phyloP scores from a whole-genome alignment of 2,113 vertebrate genomes.

The Rana temporaria region DNA sequence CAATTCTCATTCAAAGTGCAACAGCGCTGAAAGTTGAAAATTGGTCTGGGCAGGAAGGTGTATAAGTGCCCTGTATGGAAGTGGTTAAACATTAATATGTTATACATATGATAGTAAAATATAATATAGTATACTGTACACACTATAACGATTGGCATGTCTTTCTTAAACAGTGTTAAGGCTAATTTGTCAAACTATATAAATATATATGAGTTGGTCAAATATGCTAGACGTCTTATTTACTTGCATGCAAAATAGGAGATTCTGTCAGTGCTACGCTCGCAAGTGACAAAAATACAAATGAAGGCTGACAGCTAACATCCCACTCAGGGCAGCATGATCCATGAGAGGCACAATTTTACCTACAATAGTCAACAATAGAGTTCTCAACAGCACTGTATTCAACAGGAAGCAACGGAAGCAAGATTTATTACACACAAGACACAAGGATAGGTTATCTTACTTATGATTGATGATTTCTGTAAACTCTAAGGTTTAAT shows the following conservation, averaged over 20 bases:
- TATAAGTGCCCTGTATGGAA: too few species aligned
- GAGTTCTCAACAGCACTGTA: conserved; percentile 26
- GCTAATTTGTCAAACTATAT: conserved; percentile 23
- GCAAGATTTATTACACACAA: conserved; percentile 44
- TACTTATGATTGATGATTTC: conserved; percentile 49
- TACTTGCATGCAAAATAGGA: conserved; percentile 50
- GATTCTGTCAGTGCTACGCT: conserved; percentile 38
- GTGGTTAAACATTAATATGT: too few species aligned
- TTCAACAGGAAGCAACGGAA: conserved; percentile 37
- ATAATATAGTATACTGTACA: too few species aligned
- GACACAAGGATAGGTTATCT: conserved; percentile 22
- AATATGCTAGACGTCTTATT: conserved; percentile 45
- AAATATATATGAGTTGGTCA: conserved; percentile 9
- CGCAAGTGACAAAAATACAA: conserved; percentile 55
- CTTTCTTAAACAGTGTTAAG: background rate
- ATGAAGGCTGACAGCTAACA: conserved; percentile 51
- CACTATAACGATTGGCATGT: too few species aligned
- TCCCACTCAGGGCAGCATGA: conserved; percentile 44
- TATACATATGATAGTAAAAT: too few species aligned
- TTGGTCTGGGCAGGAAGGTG: too few species aligned
- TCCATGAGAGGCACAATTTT: conserved; percentile 38
- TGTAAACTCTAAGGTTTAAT: conserved; percentile 24
- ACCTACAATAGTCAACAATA: conserved; percentile 39
- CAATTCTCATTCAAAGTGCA: too few species aligned
- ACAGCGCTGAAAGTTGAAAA: too few species aligned